Evolutionary conservation across 2,888 invertebrate genomes (phyloP).

Genomic region (Sycophila texana): DNA sequence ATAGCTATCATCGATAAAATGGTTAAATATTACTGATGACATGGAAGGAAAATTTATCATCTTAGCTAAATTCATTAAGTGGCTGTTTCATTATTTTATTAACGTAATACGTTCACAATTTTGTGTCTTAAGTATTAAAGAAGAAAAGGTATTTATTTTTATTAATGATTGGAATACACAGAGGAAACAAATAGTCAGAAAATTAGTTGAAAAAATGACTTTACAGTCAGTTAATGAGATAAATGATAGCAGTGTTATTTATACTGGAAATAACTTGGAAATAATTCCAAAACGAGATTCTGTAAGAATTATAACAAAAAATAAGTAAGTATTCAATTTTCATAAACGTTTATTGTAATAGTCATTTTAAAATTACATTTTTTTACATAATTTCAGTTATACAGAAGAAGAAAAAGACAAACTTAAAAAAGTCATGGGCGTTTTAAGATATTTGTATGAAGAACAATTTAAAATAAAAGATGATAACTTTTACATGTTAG

Average conservation of each 20-base stretch:
- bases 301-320: conserved; percentile 25
- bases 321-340: conserved; percentile 27
- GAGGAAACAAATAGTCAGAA: neutral
- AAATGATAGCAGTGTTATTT: neutral
- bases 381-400: conserved; percentile 30
- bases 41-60: conserved; percentile 22
- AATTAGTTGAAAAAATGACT: conserved; percentile 19
- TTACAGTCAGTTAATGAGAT: neutral
- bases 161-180: conserved; percentile 34
- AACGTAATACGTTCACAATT: conserved; percentile 8
- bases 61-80: conserved; percentile 41
- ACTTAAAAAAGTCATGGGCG: conserved; percentile 15
- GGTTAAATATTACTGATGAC: neutral
- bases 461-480: conserved; percentile 1
- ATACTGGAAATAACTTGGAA: neutral
- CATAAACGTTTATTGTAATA: neutral
- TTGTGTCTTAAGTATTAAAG: conserved; percentile 27
- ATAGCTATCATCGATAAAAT: conserved; percentile 39
- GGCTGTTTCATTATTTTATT: conserved; percentile 47
- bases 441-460: conserved; percentile 33
- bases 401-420: conserved; percentile 8
- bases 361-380: neutral
- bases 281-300: conserved; percentile 30
- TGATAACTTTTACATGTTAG: conserved; percentile 8
- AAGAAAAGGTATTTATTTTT: conserved; percentile 33